Base-by-base conservation (phyloP, 2,888 invertebrate species). In the Masnerella sp. region DNA sequence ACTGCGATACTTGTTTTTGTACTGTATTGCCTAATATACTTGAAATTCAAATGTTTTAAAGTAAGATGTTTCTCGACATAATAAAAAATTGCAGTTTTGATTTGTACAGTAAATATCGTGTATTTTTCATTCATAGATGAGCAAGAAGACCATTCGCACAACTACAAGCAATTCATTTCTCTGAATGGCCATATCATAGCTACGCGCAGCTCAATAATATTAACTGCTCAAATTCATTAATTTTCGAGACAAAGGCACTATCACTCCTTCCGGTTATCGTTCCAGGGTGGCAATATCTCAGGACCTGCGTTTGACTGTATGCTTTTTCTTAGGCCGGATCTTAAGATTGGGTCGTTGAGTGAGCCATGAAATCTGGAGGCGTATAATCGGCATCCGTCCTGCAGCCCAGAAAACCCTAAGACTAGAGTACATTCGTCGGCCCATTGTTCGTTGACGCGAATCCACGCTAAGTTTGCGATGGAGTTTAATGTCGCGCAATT, bases 401-500 rank as follows among this genome's bases (percentile, higher is more conserved):
- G 64, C 75, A 42, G 49, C 47, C 40, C 43, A 58, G 40, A 58
- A 45, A 58, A 40, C 61, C 68, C 80, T 71, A 62, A 36, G 51
- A 59, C 62, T 42, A 36, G 59, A 82, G 82, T 83, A 83, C 83
- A 85, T 87, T 86, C 86, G 85, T 86, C 85, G 85, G 81, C 81
- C 82, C 84, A 86, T 87, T 87, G 85, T 87, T 85, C 82, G 78
- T 70, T 77, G 73, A 38, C 71, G 62, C 74, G 77, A 70, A 73
- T 73, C 77, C 74, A 78, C 73, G 74, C 80, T 77, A 82, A 84
- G 81, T 79, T 82, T 83, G 77, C 72, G 74, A 75, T 74, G 62
- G 80, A 83, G 84, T 84, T 87, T 86, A 87, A 87, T 86, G 87
- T 85, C 72, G 83, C 83, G 86, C 84, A 84, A 85, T 85, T 87